Evolutionary conservation across 2,797 vertebrate genomes (phyloP).

Genomic region (Parotocinclus haroldoi): DNA sequence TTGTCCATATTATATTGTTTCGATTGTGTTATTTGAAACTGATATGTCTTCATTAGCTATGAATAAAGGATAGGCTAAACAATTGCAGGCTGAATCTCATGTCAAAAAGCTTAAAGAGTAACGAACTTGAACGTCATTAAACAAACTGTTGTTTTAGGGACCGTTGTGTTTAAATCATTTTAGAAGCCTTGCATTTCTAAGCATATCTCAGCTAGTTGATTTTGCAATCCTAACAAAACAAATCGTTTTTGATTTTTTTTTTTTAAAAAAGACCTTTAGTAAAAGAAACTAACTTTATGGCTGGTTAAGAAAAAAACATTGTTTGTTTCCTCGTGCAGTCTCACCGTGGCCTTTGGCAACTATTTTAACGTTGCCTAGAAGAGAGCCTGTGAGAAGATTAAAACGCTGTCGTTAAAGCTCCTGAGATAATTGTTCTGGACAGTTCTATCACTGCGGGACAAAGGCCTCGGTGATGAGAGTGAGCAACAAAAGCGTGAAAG

Average conservation of each 20-base stretch:
- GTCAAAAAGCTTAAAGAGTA: too few relatives aligned
- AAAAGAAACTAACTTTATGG: neutral
- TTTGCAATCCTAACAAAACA: neutral
- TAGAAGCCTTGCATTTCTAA: too few relatives aligned
- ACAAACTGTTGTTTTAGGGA: too few relatives aligned
- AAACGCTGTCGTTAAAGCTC: slow-evolving; percentile 77
- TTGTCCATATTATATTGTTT: too few relatives aligned
- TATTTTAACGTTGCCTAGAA: slow-evolving; percentile 71
- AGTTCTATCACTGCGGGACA: slow-evolving; percentile 77
- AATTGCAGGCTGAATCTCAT: too few relatives aligned
- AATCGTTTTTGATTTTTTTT: neutral
- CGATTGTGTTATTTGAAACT: too few relatives aligned
- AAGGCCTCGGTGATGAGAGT: slow-evolving; percentile 81
- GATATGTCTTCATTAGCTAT: too few relatives aligned
- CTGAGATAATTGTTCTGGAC: slow-evolving; percentile 81
- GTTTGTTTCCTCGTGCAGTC: slow-evolving; percentile 13
- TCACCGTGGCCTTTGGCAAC: slow-evolving; percentile 31
- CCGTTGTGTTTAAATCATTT: too few relatives aligned
- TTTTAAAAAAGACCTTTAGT: neutral
- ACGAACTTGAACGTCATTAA: too few relatives aligned
- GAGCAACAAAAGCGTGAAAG: slow-evolving; percentile 64
- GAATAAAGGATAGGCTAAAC: too few relatives aligned
- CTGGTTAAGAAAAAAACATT: neutral
- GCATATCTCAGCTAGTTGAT: too few relatives aligned
- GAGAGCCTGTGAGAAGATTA: slow-evolving; percentile 70